These are phyloP conservation scores for Gasterosteus nipponicus DNA, from an alignment of 2,113 vertebrate genomes.

Conservation along the genomic window DNA sequence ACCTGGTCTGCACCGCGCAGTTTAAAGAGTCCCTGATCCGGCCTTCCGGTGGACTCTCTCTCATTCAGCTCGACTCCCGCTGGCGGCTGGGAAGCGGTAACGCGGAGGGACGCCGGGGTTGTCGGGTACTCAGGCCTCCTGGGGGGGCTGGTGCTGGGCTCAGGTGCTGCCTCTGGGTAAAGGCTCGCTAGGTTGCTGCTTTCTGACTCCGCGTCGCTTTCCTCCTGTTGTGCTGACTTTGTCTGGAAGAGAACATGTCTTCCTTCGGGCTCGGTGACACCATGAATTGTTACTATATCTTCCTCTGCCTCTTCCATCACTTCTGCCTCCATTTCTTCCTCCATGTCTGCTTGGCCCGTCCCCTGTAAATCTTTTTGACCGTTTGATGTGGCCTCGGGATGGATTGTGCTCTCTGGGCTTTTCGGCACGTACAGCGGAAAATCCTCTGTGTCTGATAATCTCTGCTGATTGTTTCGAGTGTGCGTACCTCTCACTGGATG, in stretches of 20 bases:
- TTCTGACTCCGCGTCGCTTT: constrained; percentile 5
- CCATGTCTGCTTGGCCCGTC: neutral
- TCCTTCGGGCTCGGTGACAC: constrained; percentile 25
- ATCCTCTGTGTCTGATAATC: neutral
- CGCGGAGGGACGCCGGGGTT: constrained; percentile 54
- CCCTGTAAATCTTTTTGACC: constrained; percentile 3
- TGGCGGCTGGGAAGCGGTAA: constrained; percentile 70
- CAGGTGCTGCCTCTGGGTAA: constrained; percentile 15
- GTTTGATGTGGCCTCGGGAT: constrained; percentile 9
- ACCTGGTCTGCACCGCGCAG: constrained; percentile 64
- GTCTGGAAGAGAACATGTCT: constrained; percentile 24
- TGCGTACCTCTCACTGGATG: constrained; percentile 11
- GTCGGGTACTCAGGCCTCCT: constrained; percentile 24
- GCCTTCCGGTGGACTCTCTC: constrained; percentile 60
- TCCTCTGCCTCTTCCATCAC: constrained; percentile 2
- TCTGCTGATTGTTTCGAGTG: constrained; percentile 25
- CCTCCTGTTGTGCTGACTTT: constrained; percentile 30
- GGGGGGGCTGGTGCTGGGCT: constrained; percentile 21
- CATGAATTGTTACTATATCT: constrained; percentile 32
- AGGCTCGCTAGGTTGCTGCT: constrained; percentile 19
- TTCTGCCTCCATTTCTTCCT: constrained; percentile 14
- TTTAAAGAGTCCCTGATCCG: constrained; percentile 55
- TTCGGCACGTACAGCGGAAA: neutral
- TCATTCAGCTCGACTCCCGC: constrained; percentile 54
- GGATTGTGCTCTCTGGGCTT: constrained; percentile 3